Base-by-base conservation (phyloP, 2,888 invertebrate species). In the Xanthorhoe spadicearia region DNA sequence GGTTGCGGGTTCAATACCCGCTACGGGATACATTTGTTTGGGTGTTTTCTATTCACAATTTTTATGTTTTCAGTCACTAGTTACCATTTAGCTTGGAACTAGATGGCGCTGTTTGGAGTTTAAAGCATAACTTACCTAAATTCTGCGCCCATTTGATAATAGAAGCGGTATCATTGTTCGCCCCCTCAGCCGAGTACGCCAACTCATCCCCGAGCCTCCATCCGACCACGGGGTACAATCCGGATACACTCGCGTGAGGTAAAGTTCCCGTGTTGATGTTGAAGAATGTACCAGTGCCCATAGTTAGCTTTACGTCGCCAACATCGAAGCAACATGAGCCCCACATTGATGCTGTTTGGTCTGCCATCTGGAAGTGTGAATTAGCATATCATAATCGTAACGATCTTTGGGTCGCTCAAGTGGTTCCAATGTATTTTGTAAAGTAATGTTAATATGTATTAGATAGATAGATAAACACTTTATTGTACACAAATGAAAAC, bases 11-110 rank as follows among this genome's bases (percentile, higher is more conserved):
- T n/a, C n/a, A n/a, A n/a, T n/a, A n/a, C n/a, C n/a, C n/a, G 99
- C 96, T 23, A 99, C 89, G 0, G 99, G 99, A 89, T 98, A 98
- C 46, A 98, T n/a, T n/a, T n/a, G n/a, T n/a, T n/a, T n/a, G n/a
- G n/a, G n/a, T n/a, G n/a, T n/a, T n/a, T n/a, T n/a, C n/a, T n/a
- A n/a, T n/a, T n/a, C n/a, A n/a, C n/a, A n/a, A n/a, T n/a, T n/a
- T n/a, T n/a, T n/a, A n/a, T n/a, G n/a, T n/a, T n/a, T n/a, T n/a
- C n/a, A n/a, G n/a, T n/a, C n/a, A n/a, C n/a, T n/a, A n/a, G n/a
- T n/a, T n/a, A n/a, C n/a, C n/a, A n/a, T n/a, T n/a, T n/a, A n/a
- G n/a, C n/a, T n/a, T n/a, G n/a, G n/a, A n/a, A n/a, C n/a, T n/a
- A n/a, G n/a, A n/a, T n/a, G n/a, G n/a, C n/a, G n/a, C n/a, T n/a